Conservation (phyloP, 1,140 invertebrate genomes). For the Philopotamus ludificatus region DNA sequence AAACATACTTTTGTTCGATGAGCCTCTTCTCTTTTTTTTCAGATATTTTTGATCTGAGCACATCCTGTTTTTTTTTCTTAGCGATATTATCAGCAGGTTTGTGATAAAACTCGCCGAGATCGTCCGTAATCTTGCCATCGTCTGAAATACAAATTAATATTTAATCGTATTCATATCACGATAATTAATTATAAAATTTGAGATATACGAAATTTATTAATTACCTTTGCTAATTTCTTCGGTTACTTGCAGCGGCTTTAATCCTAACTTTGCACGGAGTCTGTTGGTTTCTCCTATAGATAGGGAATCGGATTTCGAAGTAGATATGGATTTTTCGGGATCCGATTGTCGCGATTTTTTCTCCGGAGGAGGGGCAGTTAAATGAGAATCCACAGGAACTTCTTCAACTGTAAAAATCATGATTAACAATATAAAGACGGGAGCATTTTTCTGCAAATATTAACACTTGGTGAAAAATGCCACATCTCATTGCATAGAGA, state of each 20-base stretch:
- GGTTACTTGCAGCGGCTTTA: slow-evolving; percentile 85
- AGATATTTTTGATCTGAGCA: slow-evolving; percentile 78
- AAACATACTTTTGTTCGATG: slow-evolving; percentile 67
- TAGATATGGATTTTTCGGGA: slow-evolving; percentile 46
- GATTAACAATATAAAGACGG: too few relatives aligned
- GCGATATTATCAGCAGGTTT: slow-evolving; percentile 83
- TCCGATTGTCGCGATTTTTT: slow-evolving; percentile 34
- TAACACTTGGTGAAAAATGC: background rate
- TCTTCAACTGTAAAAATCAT: slow-evolving; percentile 49
- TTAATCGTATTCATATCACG: background rate
- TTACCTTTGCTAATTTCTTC: slow-evolving; percentile 43
- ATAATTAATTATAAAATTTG: background rate
- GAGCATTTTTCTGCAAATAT: too few relatives aligned
- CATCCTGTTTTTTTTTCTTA: slow-evolving; percentile 75
- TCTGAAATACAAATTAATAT: slow-evolving; percentile 41
- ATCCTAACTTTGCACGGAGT: slow-evolving; percentile 85
- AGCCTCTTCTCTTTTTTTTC: slow-evolving; percentile 77
- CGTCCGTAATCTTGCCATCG: slow-evolving; percentile 66
- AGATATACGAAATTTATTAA: slow-evolving; percentile 35
- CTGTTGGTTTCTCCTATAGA: slow-evolving; percentile 82
- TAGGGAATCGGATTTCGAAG: slow-evolving; percentile 38
- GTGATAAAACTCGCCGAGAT: slow-evolving; percentile 89
- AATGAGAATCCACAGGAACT: slow-evolving; percentile 53
- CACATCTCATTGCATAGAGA: too few relatives aligned
- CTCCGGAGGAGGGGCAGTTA: slow-evolving; percentile 41